A percentile compares a stretch with the other conserved stretches of the same genome.
These are phyloP conservation scores for Ochropleura leucogaster DNA, from an alignment of 2,888 invertebrate species.

Conservation along the genomic window DNA sequence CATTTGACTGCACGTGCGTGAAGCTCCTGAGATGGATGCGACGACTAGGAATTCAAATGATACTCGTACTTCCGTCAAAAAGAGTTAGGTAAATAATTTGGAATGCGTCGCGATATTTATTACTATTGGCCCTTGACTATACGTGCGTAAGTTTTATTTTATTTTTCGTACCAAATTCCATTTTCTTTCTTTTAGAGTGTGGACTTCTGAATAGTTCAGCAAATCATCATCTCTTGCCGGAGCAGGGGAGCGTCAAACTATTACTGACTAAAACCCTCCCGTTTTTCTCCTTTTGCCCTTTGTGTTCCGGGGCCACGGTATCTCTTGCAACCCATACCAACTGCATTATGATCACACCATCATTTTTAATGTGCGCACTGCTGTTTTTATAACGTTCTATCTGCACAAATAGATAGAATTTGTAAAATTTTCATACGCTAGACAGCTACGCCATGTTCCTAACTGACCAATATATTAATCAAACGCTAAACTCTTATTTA, in stretches of 20 bases:
- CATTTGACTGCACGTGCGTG: slow-evolving; percentile 62
- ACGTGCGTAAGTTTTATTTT: slow-evolving; percentile 3
- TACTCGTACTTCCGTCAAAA: slow-evolving; percentile 32
- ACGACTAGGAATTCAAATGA: slow-evolving; percentile 52
- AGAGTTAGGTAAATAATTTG: slow-evolving; percentile 42
- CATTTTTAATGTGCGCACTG: neutral
- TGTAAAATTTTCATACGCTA: neutral
- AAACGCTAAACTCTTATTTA: neutral
- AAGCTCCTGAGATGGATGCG: slow-evolving; percentile 49
- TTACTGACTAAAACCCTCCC: too few species aligned
- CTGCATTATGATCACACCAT: neutral
- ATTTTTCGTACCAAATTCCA: neutral
- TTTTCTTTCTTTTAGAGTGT: neutral
- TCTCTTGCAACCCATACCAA: too few species aligned
- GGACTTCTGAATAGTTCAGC: neutral
- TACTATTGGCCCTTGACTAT: neutral
- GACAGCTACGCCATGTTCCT: neutral
- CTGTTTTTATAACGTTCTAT: neutral
- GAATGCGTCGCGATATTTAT: slow-evolving; percentile 37
- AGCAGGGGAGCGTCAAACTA: too few species aligned
- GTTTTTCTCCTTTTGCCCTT: too few species aligned
- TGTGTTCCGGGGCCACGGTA: too few species aligned
- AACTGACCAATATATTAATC: neutral
- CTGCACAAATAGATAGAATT: too few species aligned
- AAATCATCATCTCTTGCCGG: too few species aligned